Evolutionary conservation across 2,888 invertebrate genomes (phyloP), one percentile per base, ranked within the genome.

Genomic region (Tetheella fluctuosa): DNA sequence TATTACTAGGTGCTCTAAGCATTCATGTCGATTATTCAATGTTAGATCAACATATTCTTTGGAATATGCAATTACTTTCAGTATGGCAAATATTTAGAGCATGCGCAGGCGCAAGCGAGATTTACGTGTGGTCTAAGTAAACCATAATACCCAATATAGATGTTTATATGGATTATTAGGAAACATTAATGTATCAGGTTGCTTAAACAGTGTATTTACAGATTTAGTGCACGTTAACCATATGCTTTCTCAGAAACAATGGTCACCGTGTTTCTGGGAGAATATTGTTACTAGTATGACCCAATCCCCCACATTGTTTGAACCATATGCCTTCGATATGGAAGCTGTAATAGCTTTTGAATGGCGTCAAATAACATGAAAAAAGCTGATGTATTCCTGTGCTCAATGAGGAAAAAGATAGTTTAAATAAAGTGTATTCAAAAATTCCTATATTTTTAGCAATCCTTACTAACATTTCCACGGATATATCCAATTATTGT

Each of bases 21-120:
- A 48, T 48, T 48, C 20, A 20, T 7, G 10, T 48, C 7, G 20
- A 54, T 17, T 12, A 54, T 30, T 30, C 10, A 54, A 30, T 25
- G 17, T 54, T 17, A 54, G 17, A 28, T 30, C 30, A 30, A 30
- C 28, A 54, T 17, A 15, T 54, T 15, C 8, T 54, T 17, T 10
- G 7, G 28, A 17, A n/a, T 37, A 15, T 20, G 20, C 20, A 54
- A 54, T 17, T 34, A 15, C 20, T 20, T 34, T 23, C 54, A 39
- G 39, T 57, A 56, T 60, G 56, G 61, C 70, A 68, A 73, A 72
- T 69, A 77, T 76, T 77, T 70, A 57, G 63, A 70, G 54, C 62
- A 39, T 20, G 58, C 48, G 48, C 48, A 20, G 20, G 10, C 48
- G 8, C 20, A 1, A 20, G 63, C 62, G 61, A 58, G 68, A 64